Evolutionary conservation across 2,797 vertebrate species (phyloP), one percentile per base, ranked within the genome.

Genomic region (Xenopus petersii): DNA sequence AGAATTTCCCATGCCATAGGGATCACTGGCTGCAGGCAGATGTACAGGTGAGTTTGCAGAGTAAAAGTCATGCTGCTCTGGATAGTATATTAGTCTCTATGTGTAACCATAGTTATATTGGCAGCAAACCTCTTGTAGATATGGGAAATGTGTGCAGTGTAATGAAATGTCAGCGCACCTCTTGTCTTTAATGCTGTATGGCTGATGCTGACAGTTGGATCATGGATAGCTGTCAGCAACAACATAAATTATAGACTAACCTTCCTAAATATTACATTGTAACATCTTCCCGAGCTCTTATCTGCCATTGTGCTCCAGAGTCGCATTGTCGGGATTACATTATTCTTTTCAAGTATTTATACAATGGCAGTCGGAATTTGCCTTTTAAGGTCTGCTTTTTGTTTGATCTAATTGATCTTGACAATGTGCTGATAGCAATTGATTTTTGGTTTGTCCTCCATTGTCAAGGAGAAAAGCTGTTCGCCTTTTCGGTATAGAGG

Each of bases 401-500:
- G 58, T 74, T 80, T 83, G 81, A 80, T 75, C 64, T 79, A 73
- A 74, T 69, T 74, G 72, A 67, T 72, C 64, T 75, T 81, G 82
- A 74, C 82, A 80, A 42, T 60, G 71, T 16, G 69, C 75, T 80
- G 56, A 81, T 54, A 73, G 65, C 66, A 70, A 74, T 79, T 46
- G 51, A 75, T 79, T 71, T 56, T 48, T 67, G 33, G 61, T 68
- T 73, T 61, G 47, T 70, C 62, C 61, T 65, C 63, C 79, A 73
- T 70, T 73, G 60, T 75, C 70, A 70, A 55, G 36, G 33, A 79
- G 47, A 70, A 70, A 70, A 68, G 56, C 66, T 69, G 26, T 5
- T 42, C 36, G 6, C 60, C 16, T 60, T 72, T 54, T 13, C 4
- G 56, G 36, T 68, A 60, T 58, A 17, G 49, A 33, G 70, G 62